These are phyloP conservation scores for Hyposoter didymator DNA, from an alignment of 2,888 invertebrate species.

Conservation along the genomic window DNA sequence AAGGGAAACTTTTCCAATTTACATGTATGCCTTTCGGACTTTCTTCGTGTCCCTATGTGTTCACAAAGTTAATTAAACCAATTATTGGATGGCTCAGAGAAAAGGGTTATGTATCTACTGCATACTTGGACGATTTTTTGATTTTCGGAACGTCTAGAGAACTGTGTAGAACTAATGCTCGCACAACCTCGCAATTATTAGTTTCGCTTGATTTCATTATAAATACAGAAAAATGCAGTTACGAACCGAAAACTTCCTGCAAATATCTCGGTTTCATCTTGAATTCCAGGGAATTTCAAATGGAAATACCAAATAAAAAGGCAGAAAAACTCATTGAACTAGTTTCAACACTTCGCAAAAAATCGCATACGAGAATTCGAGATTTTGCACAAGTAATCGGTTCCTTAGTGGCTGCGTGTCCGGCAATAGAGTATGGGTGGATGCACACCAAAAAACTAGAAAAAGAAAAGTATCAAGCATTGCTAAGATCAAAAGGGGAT, in stretches of 20 bases:
- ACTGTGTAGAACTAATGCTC: conserved; percentile 1
- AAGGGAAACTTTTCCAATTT: conserved; percentile 46
- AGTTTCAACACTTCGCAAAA: conserved; percentile 10
- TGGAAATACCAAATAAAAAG: conserved; percentile 22
- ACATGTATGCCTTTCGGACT: conserved; percentile 52
- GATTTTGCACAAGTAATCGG: conserved; percentile 50
- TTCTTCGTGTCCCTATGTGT: conserved; percentile 49
- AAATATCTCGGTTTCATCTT: conserved; percentile 45
- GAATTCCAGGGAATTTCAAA: conserved; percentile 30
- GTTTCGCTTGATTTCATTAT: conserved; percentile 25
- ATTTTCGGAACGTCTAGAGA: conserved; percentile 30
- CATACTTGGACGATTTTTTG: conserved; percentile 39
- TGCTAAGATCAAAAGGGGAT: conserved; percentile 18
- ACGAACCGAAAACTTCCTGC: conserved; percentile 27
- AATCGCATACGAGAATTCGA: conserved; percentile 39
- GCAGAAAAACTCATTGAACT: conserved; percentile 13
- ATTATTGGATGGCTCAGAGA: conserved; percentile 24
- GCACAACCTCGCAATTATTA: conserved; percentile 13
- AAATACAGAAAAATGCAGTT: conserved; percentile 45
- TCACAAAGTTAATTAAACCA: conserved; percentile 39
- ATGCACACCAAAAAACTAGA: conserved; percentile 42
- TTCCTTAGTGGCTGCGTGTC: conserved; percentile 32
- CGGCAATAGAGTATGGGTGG: conserved; percentile 39
- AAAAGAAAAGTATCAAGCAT: conserved; percentile 44
- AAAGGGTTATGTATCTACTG: conserved; percentile 2